Percentiles rank a stretch among this genome's conserved stretches.
Conservation (phyloP, 1,140 invertebrate species). For the Lanistes nyassanus region DNA sequence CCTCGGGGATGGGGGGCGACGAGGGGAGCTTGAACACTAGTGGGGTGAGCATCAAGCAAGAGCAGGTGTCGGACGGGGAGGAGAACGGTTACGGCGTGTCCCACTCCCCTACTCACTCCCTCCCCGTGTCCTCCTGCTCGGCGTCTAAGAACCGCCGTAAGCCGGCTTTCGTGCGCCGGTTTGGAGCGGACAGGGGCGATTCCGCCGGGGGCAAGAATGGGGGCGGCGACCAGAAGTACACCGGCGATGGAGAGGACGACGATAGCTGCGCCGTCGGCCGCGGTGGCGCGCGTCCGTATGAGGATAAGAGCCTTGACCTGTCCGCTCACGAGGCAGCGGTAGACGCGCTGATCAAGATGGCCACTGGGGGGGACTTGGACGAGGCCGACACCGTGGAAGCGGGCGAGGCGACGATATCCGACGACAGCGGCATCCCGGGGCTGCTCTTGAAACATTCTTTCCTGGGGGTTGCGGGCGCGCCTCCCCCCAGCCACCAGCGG, state of each 20-base stretch:
- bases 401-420: neutral
- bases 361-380: slow-evolving; percentile 6
- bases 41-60: neutral
- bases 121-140: neutral
- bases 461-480: neutral
- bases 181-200: slow-evolving; percentile 1
- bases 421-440: neutral
- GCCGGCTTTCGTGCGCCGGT: slow-evolving; percentile 28
- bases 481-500: slow-evolving; percentile 31
- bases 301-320: neutral
- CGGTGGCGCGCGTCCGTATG: neutral
- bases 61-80: neutral
- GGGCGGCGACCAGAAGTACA: too few relatives aligned
- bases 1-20: neutral
- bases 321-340: slow-evolving; percentile 13
- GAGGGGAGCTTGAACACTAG: neutral
- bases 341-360: slow-evolving; percentile 16
- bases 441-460: slow-evolving; percentile 12
- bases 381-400: neutral
- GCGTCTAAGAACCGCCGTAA: slow-evolving; percentile 25
- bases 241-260: neutral
- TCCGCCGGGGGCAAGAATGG: neutral
- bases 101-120: slow-evolving; percentile 8
- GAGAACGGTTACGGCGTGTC: neutral
- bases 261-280: neutral